A percentile compares a stretch with the other conserved stretches of the same genome.
These are phyloP conservation scores for Cinara cedri DNA, from an alignment of 2,888 invertebrate genomes.

Conservation along the genomic window DNA sequence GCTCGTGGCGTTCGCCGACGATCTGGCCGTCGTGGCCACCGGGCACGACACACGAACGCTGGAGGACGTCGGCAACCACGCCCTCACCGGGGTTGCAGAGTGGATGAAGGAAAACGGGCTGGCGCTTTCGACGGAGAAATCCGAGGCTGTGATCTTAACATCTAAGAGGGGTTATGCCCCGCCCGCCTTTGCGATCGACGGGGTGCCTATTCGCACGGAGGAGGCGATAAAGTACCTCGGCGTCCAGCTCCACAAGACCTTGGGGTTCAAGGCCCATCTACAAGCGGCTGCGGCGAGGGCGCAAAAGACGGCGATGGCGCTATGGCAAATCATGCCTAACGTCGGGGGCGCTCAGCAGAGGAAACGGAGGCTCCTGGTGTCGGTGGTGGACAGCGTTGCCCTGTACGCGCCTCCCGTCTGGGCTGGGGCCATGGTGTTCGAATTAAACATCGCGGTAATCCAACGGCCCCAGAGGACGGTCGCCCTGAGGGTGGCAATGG, in stretches of 20 bases:
- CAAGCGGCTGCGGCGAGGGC: not conserved
- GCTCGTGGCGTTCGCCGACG: not conserved
- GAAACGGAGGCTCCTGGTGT: not conserved
- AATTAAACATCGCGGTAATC: not conserved
- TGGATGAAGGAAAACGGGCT: not conserved
- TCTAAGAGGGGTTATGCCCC: not conserved
- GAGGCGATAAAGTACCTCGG: not conserved
- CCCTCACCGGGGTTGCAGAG: not conserved
- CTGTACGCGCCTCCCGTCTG: not conserved
- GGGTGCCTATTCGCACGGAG: accelerated
- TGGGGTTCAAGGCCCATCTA: not conserved
- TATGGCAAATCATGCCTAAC: not conserved
- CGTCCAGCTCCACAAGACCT: not conserved
- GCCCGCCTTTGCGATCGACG: not conserved
- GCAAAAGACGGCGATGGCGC: not conserved
- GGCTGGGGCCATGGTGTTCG: not conserved
- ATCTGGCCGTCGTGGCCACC: no score
- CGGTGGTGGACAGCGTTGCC: not conserved
- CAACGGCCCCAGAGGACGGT: not conserved
- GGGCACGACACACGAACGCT: no score
- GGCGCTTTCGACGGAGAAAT: not conserved
- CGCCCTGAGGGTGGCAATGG: not conserved
- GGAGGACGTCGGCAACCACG: not conserved
- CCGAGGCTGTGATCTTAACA: not conserved
- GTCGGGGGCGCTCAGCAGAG: not conserved